Percentiles rank a stretch among this genome's conserved stretches.
phyloP scores from a whole-genome alignment of 1,140 invertebrate species.

The Lycorma delicatula region DNA sequence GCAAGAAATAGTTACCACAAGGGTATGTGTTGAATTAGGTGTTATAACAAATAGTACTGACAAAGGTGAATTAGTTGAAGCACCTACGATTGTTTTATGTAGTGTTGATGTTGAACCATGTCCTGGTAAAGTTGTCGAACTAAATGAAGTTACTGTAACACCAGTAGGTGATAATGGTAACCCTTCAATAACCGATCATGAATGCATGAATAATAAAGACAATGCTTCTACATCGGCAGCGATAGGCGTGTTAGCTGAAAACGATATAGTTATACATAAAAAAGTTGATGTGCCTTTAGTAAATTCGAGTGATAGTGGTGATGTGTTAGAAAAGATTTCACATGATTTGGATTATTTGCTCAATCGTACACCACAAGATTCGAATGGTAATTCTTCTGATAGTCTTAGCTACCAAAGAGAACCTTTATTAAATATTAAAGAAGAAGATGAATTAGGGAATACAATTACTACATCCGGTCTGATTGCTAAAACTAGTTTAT shows the following conservation, averaged over 20 bases:
- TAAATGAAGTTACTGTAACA: constrained; percentile 1
- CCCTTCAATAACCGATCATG: neutral
- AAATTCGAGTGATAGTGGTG: constrained; percentile 33
- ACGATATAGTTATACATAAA: neutral
- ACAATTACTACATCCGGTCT: too few relatives aligned
- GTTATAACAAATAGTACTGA: neutral
- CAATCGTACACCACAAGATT: too few relatives aligned
- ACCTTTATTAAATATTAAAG: too few relatives aligned
- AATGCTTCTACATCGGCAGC: constrained; percentile 16
- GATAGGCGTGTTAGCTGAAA: constrained; percentile 21
- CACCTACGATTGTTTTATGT: neutral
- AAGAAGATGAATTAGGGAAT: too few relatives aligned
- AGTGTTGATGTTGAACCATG: neutral
- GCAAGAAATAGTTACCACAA: neutral
- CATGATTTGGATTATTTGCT: constrained; percentile 65
- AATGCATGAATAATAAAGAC: neutral
- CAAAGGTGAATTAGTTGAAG: neutral
- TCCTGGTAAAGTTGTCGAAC: constrained; percentile 1
- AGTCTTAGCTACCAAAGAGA: too few relatives aligned
- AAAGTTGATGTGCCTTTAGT: neutral
- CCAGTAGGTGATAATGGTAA: neutral
- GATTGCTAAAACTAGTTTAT: too few relatives aligned
- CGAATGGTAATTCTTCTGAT: too few relatives aligned
- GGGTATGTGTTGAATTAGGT: neutral
- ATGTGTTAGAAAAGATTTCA: constrained; percentile 61